A percentile compares a stretch with the other conserved stretches of the same genome.
These are phyloP conservation scores for Eupsittula cactorum DNA, from an alignment of 2,113 vertebrate genomes.

Conservation along the genomic window DNA sequence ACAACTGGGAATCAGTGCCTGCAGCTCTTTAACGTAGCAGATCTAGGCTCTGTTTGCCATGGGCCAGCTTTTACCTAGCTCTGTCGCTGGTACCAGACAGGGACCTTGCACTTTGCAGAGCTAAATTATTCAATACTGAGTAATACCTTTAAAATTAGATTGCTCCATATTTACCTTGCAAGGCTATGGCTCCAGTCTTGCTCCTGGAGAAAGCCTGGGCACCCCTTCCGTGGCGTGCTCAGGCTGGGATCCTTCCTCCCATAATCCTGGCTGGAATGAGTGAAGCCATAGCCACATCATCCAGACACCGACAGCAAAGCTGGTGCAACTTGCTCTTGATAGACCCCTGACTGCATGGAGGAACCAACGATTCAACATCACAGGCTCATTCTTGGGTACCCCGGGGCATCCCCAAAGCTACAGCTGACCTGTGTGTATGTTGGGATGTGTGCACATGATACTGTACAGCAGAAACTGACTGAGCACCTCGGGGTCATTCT, in stretches of 20 bases:
- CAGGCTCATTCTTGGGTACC: neutral
- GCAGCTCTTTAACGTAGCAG: neutral
- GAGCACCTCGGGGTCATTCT: neutral
- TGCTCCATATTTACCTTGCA: neutral
- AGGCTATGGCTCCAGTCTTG: neutral
- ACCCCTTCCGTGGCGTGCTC: accelerated
- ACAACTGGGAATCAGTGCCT: neutral
- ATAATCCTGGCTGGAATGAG: neutral
- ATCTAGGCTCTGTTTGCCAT: neutral
- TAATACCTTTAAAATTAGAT: neutral
- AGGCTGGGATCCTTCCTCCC: neutral
- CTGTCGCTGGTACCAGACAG: neutral
- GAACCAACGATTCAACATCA: neutral
- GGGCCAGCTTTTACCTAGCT: neutral
- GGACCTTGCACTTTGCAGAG: neutral
- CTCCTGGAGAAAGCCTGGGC: neutral
- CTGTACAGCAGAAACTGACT: neutral
- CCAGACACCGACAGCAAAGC: neutral
- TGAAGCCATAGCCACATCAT: neutral
- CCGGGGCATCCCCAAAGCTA: neutral
- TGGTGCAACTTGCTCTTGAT: neutral
- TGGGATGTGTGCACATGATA: neutral
- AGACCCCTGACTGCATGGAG: neutral
- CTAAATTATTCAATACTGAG: neutral
- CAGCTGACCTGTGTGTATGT: neutral